Base-by-base conservation (phyloP, 2,113 vertebrate genomes). In the Prionailurus bengalensis region DNA sequence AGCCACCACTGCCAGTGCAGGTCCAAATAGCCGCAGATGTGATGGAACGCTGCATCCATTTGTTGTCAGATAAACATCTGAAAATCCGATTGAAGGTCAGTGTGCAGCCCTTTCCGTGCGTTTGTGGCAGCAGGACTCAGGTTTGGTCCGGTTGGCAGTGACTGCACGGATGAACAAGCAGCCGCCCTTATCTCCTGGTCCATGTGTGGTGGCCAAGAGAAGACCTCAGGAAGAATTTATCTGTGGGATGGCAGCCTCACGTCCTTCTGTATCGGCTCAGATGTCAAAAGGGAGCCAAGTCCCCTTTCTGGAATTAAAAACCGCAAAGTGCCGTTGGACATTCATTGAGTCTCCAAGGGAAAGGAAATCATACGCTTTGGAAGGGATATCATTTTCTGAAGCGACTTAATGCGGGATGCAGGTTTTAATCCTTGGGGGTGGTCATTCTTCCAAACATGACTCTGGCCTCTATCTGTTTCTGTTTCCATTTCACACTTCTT, bases 31-130 rank as follows among this genome's bases (percentile, higher is more conserved):
- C 99, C 92, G 99, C 98, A 81, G 99, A 99, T 0, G 99, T 99
- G 76, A 99, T 99, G 99, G 99, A 99, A 97, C 99, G 99, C 87
- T 99, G 99, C 96, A 95, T 99, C 97, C 99, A 99, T 97, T 97
- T 99, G 94, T 97, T 99, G 91, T 99, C 99, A 0, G 98, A 99
- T 53, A 89, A 98, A 95, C 99, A 65, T 93, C 99, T 99, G 91
- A 98, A 96, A 0, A 98, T 99, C 88, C 98, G 99, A 25, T 98
- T 99, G 87, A 99, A 99, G 99, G 99, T 99, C 73, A 61, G 98
- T 84, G n/a, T 25, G 31, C 0, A 0, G 0, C 79, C 0, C 61
- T 76, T 42, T 80, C 91, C 80, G 33, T 36, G 58, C 71, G 2
- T 29, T 83, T 17, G 27, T 74, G 63, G 81, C 71, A 27, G 33